Base-by-base conservation (phyloP, 35 echinoderm and acorn worm species). In the Holothuria glaberrima region DNA sequence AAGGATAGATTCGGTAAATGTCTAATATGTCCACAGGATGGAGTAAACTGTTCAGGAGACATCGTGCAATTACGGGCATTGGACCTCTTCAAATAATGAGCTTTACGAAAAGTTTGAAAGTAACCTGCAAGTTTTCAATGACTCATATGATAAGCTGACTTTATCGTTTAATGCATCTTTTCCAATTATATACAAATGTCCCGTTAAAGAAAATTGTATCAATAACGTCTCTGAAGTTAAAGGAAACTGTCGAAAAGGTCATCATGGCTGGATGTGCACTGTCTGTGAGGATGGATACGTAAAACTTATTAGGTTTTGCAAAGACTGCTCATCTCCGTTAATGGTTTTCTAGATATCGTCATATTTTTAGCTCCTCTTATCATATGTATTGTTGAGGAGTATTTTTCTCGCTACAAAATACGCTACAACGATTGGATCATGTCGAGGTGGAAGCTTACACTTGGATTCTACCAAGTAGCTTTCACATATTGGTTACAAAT, bases 1-100 rank as follows among this genome's bases (percentile, higher is more conserved):
- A 67, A 22, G 12, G 86, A 88, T 88, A 20, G 86, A 52, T 88
- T 88, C 35, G 86, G 86, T 10, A 0, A 24, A 38, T 88, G 86
- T 54, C 1, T 30, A 0, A 33, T 70, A 20, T 88, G 86, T 54
- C 65, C 86, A 22, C 29, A 71, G 20, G 86, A 88, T 0, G 86
- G 86, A 17, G 19, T 70, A 12, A 36, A 69, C 5, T 88, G 85
- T 25, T 70, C 59, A 4, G 22, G 26, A n/a, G 85, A 88, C 27
- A 66, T 6, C 48, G 33, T 65, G 85, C 14, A 69, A 41, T 56
- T 88, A 63, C 58, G 69, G 86, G 86, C 32, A 59, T 6, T 88
- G 86, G 86, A 54, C 20, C n/a, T 88, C 41, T 27, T 17, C 19
- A 0, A 5, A 48, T 12, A 25, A 24, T 48, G 54, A 35, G 0